Base-by-base conservation (phyloP, 1,140 invertebrate species). In the Agrypnia vestita region DNA sequence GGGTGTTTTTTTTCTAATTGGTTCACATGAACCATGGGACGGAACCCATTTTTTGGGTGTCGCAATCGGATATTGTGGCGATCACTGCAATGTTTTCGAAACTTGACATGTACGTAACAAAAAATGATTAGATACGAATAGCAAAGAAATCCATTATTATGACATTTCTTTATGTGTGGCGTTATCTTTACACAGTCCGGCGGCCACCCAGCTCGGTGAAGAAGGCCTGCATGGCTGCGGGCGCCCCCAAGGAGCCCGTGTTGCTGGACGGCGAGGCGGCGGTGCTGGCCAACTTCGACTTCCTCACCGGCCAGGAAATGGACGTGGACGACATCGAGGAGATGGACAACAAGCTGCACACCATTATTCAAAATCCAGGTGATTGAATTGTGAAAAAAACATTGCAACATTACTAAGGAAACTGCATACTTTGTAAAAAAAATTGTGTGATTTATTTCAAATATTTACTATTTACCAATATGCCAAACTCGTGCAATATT, bases 251-350 rank as follows among this genome's bases (percentile, higher is more conserved):
- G 97, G 86, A 89, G 96, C 84, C 93, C 83, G 95, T 95, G 91
- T 94, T 97, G 86, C 89, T 96, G 85, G 96, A 97, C 85, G 95
- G 95, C 44, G 96, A 98, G 89, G 95, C 95, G 61, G 96, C 97
- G 51, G 97, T 99, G 53, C 96, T 98, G 92, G 97, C 96, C 43
- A 98, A 97, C 88, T 97, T 99, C 89, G 97, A 98, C 88, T 99
- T 98, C 90, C 91, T 99, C 59, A 93, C 94, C 83, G 95, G 94
- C 86, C 96, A 96, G 85, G 95, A 97, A 85, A 95, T 96, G 92
- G 96, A 97, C 84, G 96, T 97, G 87, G 96, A 97, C 84, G 95
- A 95, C 84, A 92, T 92, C 77, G 94, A 96, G 85, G 95, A 95
- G 84, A 88, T 94, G 75, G 88, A 89, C 78, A 85, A 87, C 51